A percentile compares a stretch with the other conserved stretches of the same genome.
phyloP scores from a whole-genome alignment of 2,888 invertebrate species.

The Cerastoderma edule region DNA sequence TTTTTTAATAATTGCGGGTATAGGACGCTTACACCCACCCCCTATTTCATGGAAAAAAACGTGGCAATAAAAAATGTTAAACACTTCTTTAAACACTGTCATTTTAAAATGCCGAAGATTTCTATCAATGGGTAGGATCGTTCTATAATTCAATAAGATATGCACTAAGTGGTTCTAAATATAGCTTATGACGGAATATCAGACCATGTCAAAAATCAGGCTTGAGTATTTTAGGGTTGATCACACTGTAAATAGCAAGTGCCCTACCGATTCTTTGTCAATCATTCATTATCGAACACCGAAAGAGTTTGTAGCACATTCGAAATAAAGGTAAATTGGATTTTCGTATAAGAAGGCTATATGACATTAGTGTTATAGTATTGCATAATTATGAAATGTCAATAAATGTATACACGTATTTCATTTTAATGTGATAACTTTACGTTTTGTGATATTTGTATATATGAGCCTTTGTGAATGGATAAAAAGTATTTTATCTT shows the following conservation, averaged over 20 bases:
- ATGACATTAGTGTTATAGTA: neutral
- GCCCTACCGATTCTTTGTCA: constrained; percentile 8
- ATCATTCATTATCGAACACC: constrained; percentile 11
- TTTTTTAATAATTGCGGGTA: no score
- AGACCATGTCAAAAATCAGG: neutral
- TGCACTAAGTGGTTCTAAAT: no score
- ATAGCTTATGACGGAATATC: constrained; percentile 18
- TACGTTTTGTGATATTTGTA: neutral
- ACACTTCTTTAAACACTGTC: neutral
- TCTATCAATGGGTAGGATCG: no score
- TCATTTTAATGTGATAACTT: neutral
- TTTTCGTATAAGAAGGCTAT: neutral
- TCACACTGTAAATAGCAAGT: neutral
- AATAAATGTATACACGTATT: neutral
- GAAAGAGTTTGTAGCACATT: neutral
- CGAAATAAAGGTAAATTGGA: neutral
- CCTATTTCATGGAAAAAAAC: neutral
- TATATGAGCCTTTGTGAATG: no score
- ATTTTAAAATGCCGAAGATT: no score
- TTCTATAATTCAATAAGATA: no score
- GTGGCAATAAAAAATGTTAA: neutral
- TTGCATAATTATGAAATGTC: neutral
- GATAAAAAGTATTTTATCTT: no score
- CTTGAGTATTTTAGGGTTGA: neutral
- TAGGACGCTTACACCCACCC: neutral